A percentile compares a stretch with the other conserved stretches of the same genome.
Conservation (phyloP, 2,113 vertebrate genomes). For the Elephantulus edwardii region DNA sequence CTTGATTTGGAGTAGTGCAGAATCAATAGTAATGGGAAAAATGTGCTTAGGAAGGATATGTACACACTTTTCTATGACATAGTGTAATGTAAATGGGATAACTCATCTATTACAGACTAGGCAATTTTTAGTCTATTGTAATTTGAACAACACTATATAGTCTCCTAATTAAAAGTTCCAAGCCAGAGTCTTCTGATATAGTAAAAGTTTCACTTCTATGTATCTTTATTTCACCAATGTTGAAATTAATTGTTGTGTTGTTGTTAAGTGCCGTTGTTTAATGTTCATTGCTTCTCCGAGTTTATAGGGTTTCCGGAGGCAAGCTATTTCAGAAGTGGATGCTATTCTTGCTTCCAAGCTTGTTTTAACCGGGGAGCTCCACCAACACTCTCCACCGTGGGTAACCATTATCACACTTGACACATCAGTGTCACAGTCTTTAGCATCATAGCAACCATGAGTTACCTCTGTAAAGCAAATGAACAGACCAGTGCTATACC, state of each 20-base stretch:
- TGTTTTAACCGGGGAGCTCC: too few species aligned
- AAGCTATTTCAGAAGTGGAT: too few species aligned
- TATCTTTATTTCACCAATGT: not conserved
- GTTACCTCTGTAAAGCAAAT: too few species aligned
- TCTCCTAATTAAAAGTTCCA: not conserved
- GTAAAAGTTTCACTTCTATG: not conserved
- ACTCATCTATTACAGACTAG: not conserved
- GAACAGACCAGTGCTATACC: too few species aligned
- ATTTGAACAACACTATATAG: not conserved
- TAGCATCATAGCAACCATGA: too few species aligned
- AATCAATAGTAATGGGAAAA: not conserved
- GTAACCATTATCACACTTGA: too few species aligned
- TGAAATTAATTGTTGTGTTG: slow-evolving; percentile 4
- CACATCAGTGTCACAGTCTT: too few species aligned
- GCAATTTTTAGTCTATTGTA: not conserved
- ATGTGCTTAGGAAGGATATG: not conserved
- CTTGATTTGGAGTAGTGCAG: not conserved
- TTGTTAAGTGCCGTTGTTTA: too few species aligned
- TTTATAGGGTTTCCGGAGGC: too few species aligned
- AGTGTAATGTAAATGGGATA: not conserved
- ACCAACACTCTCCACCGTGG: too few species aligned
- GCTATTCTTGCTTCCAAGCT: too few species aligned
- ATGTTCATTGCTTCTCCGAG: too few species aligned
- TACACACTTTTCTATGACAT: not conserved
- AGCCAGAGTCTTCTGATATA: not conserved